phyloP scores from a whole-genome alignment of 2,888 invertebrate genomes.

The Poecilus cupreus region DNA sequence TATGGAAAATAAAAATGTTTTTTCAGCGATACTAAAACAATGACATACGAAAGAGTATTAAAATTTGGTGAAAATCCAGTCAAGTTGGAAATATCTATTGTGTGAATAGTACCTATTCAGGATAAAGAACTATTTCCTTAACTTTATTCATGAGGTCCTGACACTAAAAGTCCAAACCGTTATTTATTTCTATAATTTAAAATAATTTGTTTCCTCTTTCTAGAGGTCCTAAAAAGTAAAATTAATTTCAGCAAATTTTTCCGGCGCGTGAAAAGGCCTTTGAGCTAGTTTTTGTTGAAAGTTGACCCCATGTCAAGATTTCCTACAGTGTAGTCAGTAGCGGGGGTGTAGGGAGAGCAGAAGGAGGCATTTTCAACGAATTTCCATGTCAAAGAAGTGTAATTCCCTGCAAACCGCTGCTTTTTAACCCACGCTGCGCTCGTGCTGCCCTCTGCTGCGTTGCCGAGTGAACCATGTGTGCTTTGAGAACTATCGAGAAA shows the following conservation, averaged over 20 bases:
- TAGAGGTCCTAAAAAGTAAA: neutral
- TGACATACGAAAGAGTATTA: no score
- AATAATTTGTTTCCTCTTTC: no score
- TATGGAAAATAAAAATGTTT: no score
- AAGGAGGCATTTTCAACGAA: conserved; percentile 37
- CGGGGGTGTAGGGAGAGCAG: neutral
- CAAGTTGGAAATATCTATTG: no score
- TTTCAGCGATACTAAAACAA: no score
- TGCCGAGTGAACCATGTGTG: neutral
- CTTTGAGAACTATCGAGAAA: conserved; percentile 17
- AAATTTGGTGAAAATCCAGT: no score
- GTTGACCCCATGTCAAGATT: neutral
- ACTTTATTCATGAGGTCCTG: no score
- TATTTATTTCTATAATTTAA: no score
- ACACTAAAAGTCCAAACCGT: no score
- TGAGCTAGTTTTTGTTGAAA: neutral
- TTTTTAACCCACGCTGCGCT: conserved; percentile 4
- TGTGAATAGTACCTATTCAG: no score
- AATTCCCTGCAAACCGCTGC: conserved; percentile 45
- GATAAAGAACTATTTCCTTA: no score
- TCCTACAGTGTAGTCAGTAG: neutral
- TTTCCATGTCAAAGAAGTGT: conserved; percentile 55
- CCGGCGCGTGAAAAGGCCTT: neutral
- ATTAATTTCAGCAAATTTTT: conserved; percentile 16
- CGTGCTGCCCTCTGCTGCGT: neutral